Percentiles rank a stretch among this genome's conserved stretches.
phyloP scores from a whole-genome alignment of 2,113 vertebrate genomes.

The Chamaea fasciata region DNA sequence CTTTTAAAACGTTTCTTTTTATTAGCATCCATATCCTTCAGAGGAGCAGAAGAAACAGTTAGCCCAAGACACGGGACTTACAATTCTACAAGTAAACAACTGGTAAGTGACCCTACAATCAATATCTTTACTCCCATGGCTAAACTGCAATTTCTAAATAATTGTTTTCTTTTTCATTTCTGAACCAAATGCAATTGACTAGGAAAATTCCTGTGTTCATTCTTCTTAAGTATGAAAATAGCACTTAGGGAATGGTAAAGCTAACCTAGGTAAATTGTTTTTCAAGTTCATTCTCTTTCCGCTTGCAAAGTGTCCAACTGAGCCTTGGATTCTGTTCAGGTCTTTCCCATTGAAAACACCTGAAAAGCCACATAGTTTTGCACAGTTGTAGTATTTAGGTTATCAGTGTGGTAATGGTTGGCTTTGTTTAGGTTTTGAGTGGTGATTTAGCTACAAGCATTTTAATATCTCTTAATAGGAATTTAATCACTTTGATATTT shows the following conservation, averaged over 20 bases:
- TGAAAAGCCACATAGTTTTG: slow-evolving; percentile 40
- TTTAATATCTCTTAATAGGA: slow-evolving; percentile 73
- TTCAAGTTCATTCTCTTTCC: slow-evolving; percentile 16
- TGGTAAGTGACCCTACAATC: slow-evolving; percentile 88
- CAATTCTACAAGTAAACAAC: slow-evolving; percentile 99
- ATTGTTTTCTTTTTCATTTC: slow-evolving; percentile 73
- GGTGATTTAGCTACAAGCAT: slow-evolving; percentile 35
- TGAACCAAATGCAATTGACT: slow-evolving; percentile 48
- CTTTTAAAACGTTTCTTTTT: slow-evolving; percentile 76
- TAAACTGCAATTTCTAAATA: slow-evolving; percentile 65
- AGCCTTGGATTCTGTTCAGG: slow-evolving; percentile 45
- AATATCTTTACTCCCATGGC: slow-evolving; percentile 69
- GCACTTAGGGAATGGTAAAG: slow-evolving; percentile 34
- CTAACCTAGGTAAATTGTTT: slow-evolving; percentile 35
- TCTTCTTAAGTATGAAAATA: slow-evolving; percentile 37
- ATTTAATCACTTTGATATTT: slow-evolving; percentile 79
- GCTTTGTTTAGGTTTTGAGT: slow-evolving; percentile 68
- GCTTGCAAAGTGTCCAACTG: neutral
- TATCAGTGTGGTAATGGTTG: slow-evolving; percentile 22
- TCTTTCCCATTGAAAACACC: slow-evolving; percentile 40
- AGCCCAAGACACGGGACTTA: slow-evolving; percentile 99
- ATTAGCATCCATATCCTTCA: slow-evolving; percentile 98
- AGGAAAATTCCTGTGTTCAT: slow-evolving; percentile 48
- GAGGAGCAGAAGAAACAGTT: slow-evolving; percentile 99
- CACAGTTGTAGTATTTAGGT: neutral